These are phyloP conservation scores for Drepana falcataria DNA, from an alignment of 2,888 invertebrate species.

Conservation along the genomic window DNA sequence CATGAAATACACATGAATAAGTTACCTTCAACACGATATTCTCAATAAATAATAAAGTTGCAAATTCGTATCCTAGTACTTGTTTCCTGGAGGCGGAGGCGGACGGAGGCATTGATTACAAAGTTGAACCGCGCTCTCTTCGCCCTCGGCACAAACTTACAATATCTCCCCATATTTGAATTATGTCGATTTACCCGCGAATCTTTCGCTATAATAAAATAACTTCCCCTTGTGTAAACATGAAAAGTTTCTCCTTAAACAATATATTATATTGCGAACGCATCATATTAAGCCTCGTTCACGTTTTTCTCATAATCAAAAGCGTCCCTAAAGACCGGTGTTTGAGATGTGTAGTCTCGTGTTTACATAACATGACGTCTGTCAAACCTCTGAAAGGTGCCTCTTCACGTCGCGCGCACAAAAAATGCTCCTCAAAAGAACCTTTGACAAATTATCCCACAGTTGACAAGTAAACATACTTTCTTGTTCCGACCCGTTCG, in stretches of 20 bases:
- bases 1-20: background rate
- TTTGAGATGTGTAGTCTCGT: constrained; percentile 38
- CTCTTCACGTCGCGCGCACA: constrained; percentile 33
- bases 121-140: constrained; percentile 19
- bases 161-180: constrained; percentile 23
- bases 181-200: constrained; percentile 2
- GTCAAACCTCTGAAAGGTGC: constrained; percentile 59
- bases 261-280: background rate
- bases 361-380: constrained; percentile 57
- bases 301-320: constrained; percentile 6
- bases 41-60: constrained; percentile 2
- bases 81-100: constrained; percentile 17
- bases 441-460: constrained; percentile 70
- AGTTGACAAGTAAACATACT: constrained; percentile 47
- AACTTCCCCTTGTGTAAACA: constrained; percentile 2
- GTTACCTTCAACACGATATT: background rate
- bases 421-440: constrained; percentile 54
- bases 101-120: constrained; percentile 25
- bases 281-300: background rate
- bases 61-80: background rate
- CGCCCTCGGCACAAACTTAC: constrained; percentile 20
- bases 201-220: constrained; percentile 4
- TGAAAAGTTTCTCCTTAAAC: background rate
- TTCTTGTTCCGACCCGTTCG: constrained; percentile 12
- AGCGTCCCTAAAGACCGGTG: constrained; percentile 12